Percentiles rank a stretch among this genome's conserved stretches.
Evolutionary conservation across 2,797 vertebrate species (phyloP).

Genomic region (Rhodeus uyekii): DNA sequence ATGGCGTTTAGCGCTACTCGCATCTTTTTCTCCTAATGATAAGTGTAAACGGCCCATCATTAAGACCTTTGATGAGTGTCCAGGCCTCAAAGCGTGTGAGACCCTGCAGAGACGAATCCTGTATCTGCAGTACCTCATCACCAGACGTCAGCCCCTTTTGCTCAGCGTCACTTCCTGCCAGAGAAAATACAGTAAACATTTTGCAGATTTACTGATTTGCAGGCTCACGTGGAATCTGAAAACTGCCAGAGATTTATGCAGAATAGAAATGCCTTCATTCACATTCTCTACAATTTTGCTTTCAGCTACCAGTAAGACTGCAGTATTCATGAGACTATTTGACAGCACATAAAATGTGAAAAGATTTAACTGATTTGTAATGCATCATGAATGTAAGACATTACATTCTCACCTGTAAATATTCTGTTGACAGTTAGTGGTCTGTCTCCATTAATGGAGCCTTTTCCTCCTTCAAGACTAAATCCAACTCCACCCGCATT

Average conservation of each 20-base stretch:
- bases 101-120: conserved; percentile 77
- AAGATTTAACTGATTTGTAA: neutral
- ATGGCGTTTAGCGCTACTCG: conserved; percentile 50
- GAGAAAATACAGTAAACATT: conserved; percentile 16
- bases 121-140: conserved; percentile 85
- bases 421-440: conserved; percentile 87
- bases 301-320: neutral
- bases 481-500: conserved; percentile 88
- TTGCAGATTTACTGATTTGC: neutral
- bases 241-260: neutral
- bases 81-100: conserved; percentile 92
- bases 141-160: conserved; percentile 81
- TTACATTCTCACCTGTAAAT: conserved; percentile 80
- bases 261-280: neutral
- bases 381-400: neutral
- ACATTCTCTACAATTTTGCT: neutral
- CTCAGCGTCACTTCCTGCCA: conserved; percentile 78
- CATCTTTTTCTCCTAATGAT: conserved; percentile 74
- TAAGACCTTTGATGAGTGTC: conserved; percentile 87
- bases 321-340: neutral
- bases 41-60: conserved; percentile 78
- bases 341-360: neutral
- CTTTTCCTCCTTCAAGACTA: conserved; percentile 92
- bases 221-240: neutral
- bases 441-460: conserved; percentile 89